Evolutionary conservation across 2,888 invertebrate genomes (phyloP).

Genomic region (Belgica antarctica): DNA sequence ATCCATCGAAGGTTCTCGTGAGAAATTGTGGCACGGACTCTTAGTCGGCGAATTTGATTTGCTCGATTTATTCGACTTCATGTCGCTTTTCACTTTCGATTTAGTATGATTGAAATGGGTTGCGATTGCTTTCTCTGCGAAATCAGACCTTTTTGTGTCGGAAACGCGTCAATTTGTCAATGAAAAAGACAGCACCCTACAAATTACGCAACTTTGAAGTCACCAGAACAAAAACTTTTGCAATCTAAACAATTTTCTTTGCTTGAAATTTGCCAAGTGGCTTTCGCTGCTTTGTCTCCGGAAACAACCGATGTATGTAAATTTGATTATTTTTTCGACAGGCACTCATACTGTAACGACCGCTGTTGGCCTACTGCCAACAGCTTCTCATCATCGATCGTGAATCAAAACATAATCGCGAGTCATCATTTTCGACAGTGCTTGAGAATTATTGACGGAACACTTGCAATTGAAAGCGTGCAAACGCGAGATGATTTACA

Average conservation of each 20-base stretch:
- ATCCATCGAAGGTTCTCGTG: slow-evolving; percentile 41
- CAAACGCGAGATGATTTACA: not conserved
- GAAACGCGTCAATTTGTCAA: no score
- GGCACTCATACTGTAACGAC: no score
- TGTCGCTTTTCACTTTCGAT: not conserved
- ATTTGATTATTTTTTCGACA: no score
- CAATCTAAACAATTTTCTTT: not conserved
- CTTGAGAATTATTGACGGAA: not conserved
- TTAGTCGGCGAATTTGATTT: slow-evolving; percentile 33
- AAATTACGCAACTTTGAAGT: no score
- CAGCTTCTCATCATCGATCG: not conserved
- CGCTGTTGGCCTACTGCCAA: slow-evolving; percentile 1
- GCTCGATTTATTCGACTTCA: slow-evolving; percentile 37
- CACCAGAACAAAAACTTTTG: no score
- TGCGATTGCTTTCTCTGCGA: no score
- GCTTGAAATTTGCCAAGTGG: no score
- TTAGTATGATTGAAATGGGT: not conserved
- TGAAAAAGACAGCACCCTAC: no score
- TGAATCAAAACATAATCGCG: not conserved
- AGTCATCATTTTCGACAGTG: no score
- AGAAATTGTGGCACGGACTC: slow-evolving; percentile 28
- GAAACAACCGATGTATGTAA: no score
- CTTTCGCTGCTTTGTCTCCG: no score
- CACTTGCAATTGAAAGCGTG: not conserved
- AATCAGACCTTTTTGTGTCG: no score